Evolutionary conservation across 2,113 vertebrate species (phyloP).

Genomic region (Chloebia gouldiae): DNA sequence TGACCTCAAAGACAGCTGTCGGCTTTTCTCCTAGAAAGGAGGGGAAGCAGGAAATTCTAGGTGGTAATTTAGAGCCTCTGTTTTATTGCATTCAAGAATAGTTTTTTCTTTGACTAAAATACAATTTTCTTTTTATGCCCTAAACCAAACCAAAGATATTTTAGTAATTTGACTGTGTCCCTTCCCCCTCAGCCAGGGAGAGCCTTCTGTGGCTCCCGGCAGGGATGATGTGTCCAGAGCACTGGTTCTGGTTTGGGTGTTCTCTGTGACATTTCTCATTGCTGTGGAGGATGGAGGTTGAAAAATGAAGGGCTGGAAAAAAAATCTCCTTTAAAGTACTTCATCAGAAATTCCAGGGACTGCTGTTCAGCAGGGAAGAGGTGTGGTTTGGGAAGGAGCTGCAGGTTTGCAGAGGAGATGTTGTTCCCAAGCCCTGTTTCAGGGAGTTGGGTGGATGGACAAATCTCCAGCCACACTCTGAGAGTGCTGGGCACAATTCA

Average conservation of each 20-base stretch:
- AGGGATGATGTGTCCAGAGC: neutral
- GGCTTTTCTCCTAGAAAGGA: neutral
- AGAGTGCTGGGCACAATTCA: accelerated
- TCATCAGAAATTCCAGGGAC: neutral
- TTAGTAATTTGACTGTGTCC: neutral
- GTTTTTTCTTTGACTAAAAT: neutral
- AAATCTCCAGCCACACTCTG: accelerated
- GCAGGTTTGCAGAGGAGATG: neutral
- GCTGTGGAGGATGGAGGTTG: neutral
- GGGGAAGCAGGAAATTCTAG: neutral
- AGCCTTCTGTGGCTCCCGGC: neutral
- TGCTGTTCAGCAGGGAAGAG: neutral
- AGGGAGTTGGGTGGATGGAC: neutral
- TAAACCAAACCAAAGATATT: neutral
- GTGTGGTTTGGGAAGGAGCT: neutral
- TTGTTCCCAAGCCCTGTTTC: neutral
- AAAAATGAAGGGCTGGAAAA: neutral
- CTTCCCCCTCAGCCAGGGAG: neutral
- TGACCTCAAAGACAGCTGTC: neutral
- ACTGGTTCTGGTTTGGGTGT: neutral
- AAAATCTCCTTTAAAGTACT: neutral
- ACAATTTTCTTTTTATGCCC: neutral
- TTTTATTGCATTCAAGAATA: neutral
- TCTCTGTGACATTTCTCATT: neutral
- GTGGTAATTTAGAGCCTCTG: neutral